Evolutionary conservation across 1,140 invertebrate species (phyloP), one percentile per base, ranked within the genome.

Genomic region (Drosophila tani): DNA sequence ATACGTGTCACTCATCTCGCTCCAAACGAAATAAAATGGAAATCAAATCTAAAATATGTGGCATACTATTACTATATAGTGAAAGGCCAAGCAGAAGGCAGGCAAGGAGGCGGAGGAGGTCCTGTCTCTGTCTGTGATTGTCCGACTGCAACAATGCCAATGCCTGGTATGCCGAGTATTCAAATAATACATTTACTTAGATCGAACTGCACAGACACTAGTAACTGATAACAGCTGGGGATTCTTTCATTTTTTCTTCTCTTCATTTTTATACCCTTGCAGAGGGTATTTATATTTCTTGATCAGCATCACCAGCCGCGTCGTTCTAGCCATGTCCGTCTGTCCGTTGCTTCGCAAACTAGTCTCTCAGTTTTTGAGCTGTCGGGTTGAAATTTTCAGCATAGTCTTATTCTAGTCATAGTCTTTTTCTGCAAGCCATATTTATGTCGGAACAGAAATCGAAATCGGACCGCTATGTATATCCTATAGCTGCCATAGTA

Each of bases 1-100:
- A 70, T 70, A 47, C 17, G 17, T 47, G 67, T 70, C 67, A 70
- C 40, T 70, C 67, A 56, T 46, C 12, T 21, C 12, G n/a, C n/a
- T 17, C 40, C 21, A 66, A 46, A 64, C 17, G 3, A 63, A 67
- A 69, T 68, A 38, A 68, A 69, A 46, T 29, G 27, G 49, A 51
- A 73, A 63, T 49, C 65, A 40, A 50, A 50, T 53, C 27, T 47
- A 40, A 47, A 43, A 40, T 32, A 69, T 40, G 12, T 40, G 19
- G 35, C 19, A 27, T 21, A 68, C 21, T 56, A 56, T 40, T 56
- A 24, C 3, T 55, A 51, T 68, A n/a, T 11, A 29, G 17, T 41
- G 15, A 11, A 19, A 27, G 43, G 40, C 27, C 24, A 47, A 50
- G 59, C 8, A 40, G 35, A 59, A 32, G 24, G 32, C 32, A 35